phyloP scores from a whole-genome alignment of 2,113 vertebrate genomes.

The Rhodinocichla rosea region DNA sequence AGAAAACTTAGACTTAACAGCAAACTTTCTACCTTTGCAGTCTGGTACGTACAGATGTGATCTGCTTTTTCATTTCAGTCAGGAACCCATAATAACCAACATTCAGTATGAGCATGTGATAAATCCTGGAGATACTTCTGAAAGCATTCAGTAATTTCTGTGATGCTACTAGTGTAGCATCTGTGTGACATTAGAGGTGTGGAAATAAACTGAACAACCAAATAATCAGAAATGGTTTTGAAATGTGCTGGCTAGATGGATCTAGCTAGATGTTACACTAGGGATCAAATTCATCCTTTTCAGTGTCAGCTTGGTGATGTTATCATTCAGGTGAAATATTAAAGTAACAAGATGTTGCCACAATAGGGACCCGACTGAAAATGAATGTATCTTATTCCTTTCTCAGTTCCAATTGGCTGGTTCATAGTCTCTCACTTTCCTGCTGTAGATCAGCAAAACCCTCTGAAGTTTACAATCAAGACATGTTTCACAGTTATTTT shows the following conservation, averaged over 20 bases:
- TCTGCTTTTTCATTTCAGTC: conserved; percentile 17
- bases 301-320: not conserved
- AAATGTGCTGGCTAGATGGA: conserved; percentile 8
- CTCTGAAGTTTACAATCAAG: conserved; percentile 35
- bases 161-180: not conserved
- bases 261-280: conserved; percentile 6
- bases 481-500: not conserved
- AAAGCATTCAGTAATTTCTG: conserved; percentile 31
- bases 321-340: conserved; percentile 49
- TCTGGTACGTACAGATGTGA: not conserved
- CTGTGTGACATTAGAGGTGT: not conserved
- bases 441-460: not conserved
- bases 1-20: not conserved
- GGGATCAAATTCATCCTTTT: conserved; percentile 48
- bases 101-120: not conserved
- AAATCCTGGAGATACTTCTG: not conserved
- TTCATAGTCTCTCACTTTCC: conserved; percentile 36
- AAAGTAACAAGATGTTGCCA: conserved; percentile 22
- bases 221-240: conserved; percentile 37
- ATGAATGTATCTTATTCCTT: conserved; percentile 57
- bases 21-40: not conserved
- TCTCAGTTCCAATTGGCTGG: conserved; percentile 38
- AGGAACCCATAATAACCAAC: not conserved
- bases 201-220: conserved; percentile 25
- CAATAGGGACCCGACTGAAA: conserved; percentile 42